Base-by-base conservation (phyloP, 2,797 vertebrate genomes). In the Cossypha niveicapilla region DNA sequence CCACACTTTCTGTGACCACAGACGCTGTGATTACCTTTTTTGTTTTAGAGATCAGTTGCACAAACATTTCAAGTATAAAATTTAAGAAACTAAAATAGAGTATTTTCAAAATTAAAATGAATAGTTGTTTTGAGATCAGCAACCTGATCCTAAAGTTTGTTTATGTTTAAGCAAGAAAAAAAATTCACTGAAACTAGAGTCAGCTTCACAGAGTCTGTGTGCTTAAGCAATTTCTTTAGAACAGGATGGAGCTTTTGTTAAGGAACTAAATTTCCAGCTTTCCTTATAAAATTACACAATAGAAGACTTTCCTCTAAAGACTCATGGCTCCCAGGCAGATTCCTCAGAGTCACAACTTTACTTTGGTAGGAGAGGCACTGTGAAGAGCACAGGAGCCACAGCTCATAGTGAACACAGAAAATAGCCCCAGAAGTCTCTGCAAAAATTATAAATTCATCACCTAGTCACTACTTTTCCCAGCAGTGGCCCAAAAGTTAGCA, bases 141-240 rank as follows among this genome's bases (percentile, higher is more conserved):
- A 94, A 93, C 61, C 24, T 53, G 68, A 93, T 70, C 66, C 41
- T 88, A 50, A 80, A 74, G 17, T 75, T 83, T 86, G 21, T 34
- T 84, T 92, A 87, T 90, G n/a, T 61, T 83, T 93, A 54, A 92
- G 61, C 27, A 94, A 73, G 27, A 14, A 71, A 65, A 94, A 88
- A 50, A 56, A 56, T 7, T 74, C 44, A 39, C 19, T 89, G 63
- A 81, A 79, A 62, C 41, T 56, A 42, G 35, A 90, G 35, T 18
- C 87, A 82, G 74, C 34, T 89, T 95, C 53, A 72, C 23, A 30
- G 34, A 71, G 39, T 24, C 10, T 88, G 22, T 56, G 78, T 92
- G 45, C 47, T 58, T 89, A 35, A 84, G 54, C 75, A 81, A 73
- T 53, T 81, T 11, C 39, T 88, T 93, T 58, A 79, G 25, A 95